These are phyloP conservation scores for Girardinichthys multiradiatus DNA, from an alignment of 2,113 vertebrate genomes.

Conservation along the genomic window DNA sequence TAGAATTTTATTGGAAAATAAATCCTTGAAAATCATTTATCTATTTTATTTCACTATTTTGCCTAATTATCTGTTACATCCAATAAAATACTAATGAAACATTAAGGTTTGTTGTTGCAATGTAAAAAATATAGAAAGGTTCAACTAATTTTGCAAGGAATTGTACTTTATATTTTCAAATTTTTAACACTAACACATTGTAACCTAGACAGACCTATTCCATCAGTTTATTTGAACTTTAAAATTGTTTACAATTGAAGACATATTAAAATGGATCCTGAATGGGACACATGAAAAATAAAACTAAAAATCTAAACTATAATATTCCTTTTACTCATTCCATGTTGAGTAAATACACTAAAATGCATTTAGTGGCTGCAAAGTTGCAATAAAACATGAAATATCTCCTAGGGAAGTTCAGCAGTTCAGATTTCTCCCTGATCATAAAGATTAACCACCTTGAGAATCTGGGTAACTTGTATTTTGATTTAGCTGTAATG, in stretches of 20 bases:
- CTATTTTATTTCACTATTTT: not conserved
- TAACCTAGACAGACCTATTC: too few relatives aligned
- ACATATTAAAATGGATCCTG: not conserved
- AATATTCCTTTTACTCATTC: not conserved
- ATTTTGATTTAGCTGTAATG: conserved; percentile 59
- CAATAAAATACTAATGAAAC: not conserved
- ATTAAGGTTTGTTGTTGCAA: too few relatives aligned
- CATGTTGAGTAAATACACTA: conserved; percentile 4
- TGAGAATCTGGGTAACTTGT: conserved; percentile 31
- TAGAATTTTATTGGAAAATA: too few relatives aligned
- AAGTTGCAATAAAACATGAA: conserved; percentile 11
- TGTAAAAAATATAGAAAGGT: too few relatives aligned
- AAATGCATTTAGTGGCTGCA: conserved; percentile 11
- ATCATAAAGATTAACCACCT: conserved; percentile 42
- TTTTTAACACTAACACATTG: too few relatives aligned
- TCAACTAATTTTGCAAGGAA: too few relatives aligned
- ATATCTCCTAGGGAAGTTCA: conserved; percentile 14
- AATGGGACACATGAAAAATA: not conserved
- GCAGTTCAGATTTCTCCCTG: conserved; percentile 23
- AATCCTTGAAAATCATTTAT: not conserved
- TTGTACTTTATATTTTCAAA: too few relatives aligned
- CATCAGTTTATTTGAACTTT: not conserved
- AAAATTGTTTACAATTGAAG: not conserved
- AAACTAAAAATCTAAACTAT: not conserved
- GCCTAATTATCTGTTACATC: not conserved